Base-by-base conservation (phyloP, 2,797 vertebrate genomes). In the Oceanodroma leucorhoa region DNA sequence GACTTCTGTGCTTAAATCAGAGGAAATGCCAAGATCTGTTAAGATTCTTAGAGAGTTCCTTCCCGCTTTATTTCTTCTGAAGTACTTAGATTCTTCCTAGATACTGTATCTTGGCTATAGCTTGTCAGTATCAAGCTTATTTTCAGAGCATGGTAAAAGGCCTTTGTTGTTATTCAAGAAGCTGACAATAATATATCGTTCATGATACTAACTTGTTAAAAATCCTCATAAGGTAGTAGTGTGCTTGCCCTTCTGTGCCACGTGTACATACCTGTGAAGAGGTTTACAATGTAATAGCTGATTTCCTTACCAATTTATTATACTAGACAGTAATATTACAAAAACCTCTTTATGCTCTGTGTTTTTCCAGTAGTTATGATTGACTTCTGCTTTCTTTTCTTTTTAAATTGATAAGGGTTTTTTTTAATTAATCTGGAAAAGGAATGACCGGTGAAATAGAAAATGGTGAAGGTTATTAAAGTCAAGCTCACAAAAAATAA, bases 301-400 rank as follows among this genome's bases (percentile, higher is more conserved):
- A 27, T 84, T 83, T 90, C 21, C 46, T 79, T 58, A 58, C 26
- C 18, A 40, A 14, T 90, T 88, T 76, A 23, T 88, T 82, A 22
- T 32, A 50, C 10, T n/a, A 48, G 46, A 53, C 38, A 72, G 36
- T 55, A 41, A 77, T 86, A 65, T 93, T 67, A 80, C 72, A 91
- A 95, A 94, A 50, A 27, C 10, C 32, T 75, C 66, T n/a, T 87
- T 87, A 46, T 85, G n/a, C 83, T 92, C 20, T 85, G 90, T 36
- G n/a, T 54, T 89, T 96, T 87, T 62, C 78, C 36, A 67, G 2
- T 30, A 78, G 36, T 92, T 84, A 65, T 38, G 58, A 66, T 69
- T 88, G 51, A 70, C 29, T 82, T 77, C 32, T 65, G 19, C 20
- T 60, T 13, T 46, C 40, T 29, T 41, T 43, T 23, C 22, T 34